Evolutionary conservation across 2,888 invertebrate genomes (phyloP).

Genomic region (Listrodromus nycthemerus): DNA sequence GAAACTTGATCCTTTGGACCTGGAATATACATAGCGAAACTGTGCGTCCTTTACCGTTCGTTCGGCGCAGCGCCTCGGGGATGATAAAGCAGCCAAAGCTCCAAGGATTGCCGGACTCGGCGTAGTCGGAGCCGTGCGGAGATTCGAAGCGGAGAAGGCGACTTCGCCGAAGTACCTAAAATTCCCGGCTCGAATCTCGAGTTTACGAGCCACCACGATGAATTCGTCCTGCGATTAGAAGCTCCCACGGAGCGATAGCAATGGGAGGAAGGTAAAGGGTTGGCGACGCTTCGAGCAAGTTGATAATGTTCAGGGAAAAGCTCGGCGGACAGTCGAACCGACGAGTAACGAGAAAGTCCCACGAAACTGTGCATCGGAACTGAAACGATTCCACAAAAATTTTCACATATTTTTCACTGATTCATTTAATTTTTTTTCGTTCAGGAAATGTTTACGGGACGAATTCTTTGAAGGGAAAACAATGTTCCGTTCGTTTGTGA

Average conservation of each 20-base stretch:
- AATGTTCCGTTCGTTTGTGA: conserved; percentile 21
- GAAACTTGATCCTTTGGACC: conserved; percentile 25
- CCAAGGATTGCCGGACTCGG: not conserved
- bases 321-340: conserved; percentile 24
- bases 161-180: not conserved
- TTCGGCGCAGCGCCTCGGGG: not conserved
- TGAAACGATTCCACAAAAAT: no score
- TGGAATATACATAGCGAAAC: not conserved
- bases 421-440: no score
- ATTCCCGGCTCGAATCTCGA: conserved; percentile 3
- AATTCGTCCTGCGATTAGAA: conserved; percentile 41
- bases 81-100: not conserved
- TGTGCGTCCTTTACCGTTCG: not conserved
- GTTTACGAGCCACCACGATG: conserved; percentile 30
- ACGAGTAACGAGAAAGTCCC: conserved; percentile 39
- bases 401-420: no score
- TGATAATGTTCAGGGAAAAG: conserved; percentile 11
- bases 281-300: conserved; percentile 31
- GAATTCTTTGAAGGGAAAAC: not conserved
- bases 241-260: conserved; percentile 35
- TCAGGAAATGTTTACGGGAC: no score
- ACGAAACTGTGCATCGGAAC: no score
- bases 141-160: not conserved
- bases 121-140: not conserved
- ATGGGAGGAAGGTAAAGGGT: not conserved